Evolutionary conservation across 2,113 vertebrate genomes (phyloP).

Genomic region (Anolis carolinensis): DNA sequence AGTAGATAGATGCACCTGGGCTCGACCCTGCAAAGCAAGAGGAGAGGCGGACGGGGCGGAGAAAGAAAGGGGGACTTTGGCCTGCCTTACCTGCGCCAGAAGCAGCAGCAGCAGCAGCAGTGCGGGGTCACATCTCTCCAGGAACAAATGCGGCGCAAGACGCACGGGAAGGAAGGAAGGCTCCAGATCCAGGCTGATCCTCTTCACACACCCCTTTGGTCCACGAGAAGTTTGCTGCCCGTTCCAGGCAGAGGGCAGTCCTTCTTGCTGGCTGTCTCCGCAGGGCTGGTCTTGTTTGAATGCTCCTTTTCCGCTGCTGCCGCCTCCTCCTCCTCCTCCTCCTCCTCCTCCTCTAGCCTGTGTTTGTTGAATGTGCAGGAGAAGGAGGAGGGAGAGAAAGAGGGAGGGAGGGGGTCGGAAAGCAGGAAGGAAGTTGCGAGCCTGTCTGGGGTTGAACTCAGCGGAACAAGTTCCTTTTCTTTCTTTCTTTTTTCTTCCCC

Average conservation of each 20-base stretch:
- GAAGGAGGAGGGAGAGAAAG: constrained; percentile 20
- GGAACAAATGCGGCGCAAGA: constrained; percentile 13
- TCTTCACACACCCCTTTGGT: not conserved
- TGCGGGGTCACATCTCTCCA: constrained; percentile 29
- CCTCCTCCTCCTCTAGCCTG: constrained; percentile 29
- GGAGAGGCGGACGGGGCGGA: not conserved
- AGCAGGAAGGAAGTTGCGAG: constrained; percentile 83
- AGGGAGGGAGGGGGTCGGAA: constrained; percentile 70
- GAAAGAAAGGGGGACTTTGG: not conserved
- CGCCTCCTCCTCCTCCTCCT: not conserved
- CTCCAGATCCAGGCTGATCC: constrained; percentile 7
- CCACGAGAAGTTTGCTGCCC: not conserved
- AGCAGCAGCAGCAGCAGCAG: not conserved
- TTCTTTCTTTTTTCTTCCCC: constrained; percentile 63
- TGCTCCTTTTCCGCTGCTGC: not conserved
- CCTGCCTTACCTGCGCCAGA: constrained; percentile 58
- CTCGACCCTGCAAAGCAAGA: not conserved
- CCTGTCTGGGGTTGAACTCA: constrained; percentile 81
- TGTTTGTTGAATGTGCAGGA: constrained; percentile 60
- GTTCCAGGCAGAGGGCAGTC: not conserved
- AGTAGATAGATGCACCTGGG: no score
- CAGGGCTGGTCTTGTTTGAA: not conserved
- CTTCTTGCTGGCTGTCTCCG: no score
- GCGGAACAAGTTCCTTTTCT: constrained; percentile 81
- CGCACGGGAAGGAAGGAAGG: not conserved